Evolutionary conservation across 2,113 vertebrate species (phyloP), one percentile per base, ranked within the genome.

Genomic region (Syngnathus typhle): DNA sequence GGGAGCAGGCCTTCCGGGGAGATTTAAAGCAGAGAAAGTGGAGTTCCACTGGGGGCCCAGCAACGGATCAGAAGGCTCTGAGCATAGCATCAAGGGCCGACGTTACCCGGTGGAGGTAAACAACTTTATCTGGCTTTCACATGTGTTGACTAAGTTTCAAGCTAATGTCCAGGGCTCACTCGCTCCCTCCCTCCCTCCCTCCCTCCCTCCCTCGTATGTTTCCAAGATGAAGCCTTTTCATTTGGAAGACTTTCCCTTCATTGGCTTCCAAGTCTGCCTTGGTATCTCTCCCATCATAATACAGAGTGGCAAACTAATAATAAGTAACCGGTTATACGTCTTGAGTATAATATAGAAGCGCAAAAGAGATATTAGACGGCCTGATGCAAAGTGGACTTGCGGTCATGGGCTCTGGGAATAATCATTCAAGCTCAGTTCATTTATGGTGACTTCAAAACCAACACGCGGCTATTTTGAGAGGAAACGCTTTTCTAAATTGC

Each of bases 41-140:
- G 95, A 98, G 80, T 98, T 98, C 84, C 96, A 98, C 75, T 98
- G 96, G 96, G 96, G 96, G 66, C 94, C 96, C 43, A 97, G 91
- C 89, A 96, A 96, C 1, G 94, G 93, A 59, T 98, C 95, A 0
- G 93, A 93, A 0, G 96, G 96, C 68, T 98, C 96, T 0, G 96
- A 98, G 49, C 96, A 98, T 89, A 96, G 96, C 84, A 89, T 98
- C 89, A 93, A 95, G 0, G 90, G 94, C 78, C 91, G 87, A 74
- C 93, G 92, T 65, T 98, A 93, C 88, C 96, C 95, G 0, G 94
- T 98, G 23, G 96, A 98, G 95, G 96, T 96, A 87, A 94, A 94
- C 15, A 44, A 52, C 67, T 23, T 32, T 56, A 41, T 27, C 27
- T 7, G n/a, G 21, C 7, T 23, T 41, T 6, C 0, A 19, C 43